Evolutionary conservation across 2,888 invertebrate species (phyloP).

Genomic region (Coenonympha arcania): DNA sequence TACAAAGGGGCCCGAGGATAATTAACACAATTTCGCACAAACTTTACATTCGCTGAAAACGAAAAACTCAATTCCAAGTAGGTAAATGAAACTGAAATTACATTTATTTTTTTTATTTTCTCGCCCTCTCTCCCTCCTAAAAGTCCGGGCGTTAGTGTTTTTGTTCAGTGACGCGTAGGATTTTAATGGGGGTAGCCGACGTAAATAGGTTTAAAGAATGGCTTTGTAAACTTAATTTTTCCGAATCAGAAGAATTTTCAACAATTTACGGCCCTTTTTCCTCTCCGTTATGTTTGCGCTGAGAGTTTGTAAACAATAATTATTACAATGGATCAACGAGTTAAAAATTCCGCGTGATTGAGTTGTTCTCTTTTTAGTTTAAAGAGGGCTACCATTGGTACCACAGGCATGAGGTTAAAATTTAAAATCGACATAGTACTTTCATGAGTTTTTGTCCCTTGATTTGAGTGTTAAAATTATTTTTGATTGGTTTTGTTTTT

Average conservation of each 20-base stretch:
- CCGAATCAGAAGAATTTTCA: not conserved
- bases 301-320: too few species aligned
- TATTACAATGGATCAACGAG: too few species aligned
- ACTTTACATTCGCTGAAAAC: conserved; percentile 15
- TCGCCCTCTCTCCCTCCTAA: not conserved
- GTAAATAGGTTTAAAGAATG: not conserved
- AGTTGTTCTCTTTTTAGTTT: too few species aligned
- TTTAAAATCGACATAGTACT: too few species aligned
- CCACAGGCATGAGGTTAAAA: too few species aligned
- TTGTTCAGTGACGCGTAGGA: not conserved
- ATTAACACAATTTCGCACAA: conserved; percentile 21
- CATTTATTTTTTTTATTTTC: conserved; percentile 10
- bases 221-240: not conserved
- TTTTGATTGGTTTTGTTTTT: too few species aligned
- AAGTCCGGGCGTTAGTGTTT: conserved; percentile 9
- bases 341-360: too few species aligned
- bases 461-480: too few species aligned
- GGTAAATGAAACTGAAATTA: conserved; percentile 18
- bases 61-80: conserved; percentile 17
- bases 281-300: too few species aligned
- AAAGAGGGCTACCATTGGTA: too few species aligned
- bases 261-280: not conserved
- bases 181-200: not conserved
- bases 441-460: too few species aligned
- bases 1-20: conserved; percentile 16